Evolutionary conservation across 1,140 invertebrate species (phyloP).

Genomic region (Zaprionus camerounensis): DNA sequence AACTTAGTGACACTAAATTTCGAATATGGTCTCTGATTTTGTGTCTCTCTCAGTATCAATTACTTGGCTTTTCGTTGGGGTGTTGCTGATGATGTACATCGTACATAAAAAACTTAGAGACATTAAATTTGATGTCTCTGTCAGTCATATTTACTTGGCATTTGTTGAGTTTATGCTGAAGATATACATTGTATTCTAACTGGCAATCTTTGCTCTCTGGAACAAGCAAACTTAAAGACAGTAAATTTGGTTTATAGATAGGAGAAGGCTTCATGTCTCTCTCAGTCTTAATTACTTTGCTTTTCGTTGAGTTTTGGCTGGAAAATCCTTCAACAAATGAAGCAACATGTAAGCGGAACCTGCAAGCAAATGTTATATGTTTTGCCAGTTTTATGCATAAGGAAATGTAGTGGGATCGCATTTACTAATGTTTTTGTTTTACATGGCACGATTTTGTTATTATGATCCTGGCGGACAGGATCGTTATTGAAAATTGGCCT

Average conservation of each 20-base stretch:
- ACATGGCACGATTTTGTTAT: constrained; percentile 37
- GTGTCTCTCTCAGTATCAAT: not conserved
- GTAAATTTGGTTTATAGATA: not conserved
- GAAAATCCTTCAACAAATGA: not conserved
- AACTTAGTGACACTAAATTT: not conserved
- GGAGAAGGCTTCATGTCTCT: too few relatives aligned
- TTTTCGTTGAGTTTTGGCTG: not conserved
- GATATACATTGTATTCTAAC: too few relatives aligned
- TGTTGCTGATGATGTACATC: too few relatives aligned
- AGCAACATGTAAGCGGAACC: not conserved
- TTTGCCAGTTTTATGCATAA: not conserved
- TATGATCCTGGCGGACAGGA: constrained; percentile 41
- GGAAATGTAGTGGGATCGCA: not conserved
- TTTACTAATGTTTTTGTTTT: constrained; percentile 11
- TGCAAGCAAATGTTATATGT: not conserved
- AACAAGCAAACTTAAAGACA: not conserved
- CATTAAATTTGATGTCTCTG: not conserved
- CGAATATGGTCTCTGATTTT: too few relatives aligned
- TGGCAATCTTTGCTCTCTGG: not conserved
- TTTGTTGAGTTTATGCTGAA: too few relatives aligned
- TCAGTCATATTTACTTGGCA: too few relatives aligned
- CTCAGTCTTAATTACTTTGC: not conserved
- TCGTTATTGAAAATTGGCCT: constrained; percentile 5
- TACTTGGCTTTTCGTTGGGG: not conserved
- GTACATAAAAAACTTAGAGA: not conserved